Conservation (phyloP, 2,113 vertebrate genomes). For the Eurypyga helias region DNA sequence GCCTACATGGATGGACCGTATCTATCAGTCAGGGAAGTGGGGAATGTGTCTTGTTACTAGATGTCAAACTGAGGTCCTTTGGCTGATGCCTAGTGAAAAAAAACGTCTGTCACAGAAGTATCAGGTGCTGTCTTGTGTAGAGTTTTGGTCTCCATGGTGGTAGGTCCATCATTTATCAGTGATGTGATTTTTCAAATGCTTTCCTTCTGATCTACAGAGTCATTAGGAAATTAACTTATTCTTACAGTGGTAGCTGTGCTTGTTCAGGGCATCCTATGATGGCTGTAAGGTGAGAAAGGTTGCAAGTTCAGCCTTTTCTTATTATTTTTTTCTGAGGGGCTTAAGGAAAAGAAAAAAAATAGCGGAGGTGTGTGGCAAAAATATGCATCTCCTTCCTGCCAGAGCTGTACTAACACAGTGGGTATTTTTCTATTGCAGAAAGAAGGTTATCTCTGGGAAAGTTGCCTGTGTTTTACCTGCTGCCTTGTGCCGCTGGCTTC, state of each 20-base stretch:
- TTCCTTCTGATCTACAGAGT: background rate
- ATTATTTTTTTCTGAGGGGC: background rate
- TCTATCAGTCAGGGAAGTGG: background rate
- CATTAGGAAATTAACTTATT: background rate
- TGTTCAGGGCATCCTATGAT: background rate
- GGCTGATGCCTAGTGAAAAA: background rate
- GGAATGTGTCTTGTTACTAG: background rate
- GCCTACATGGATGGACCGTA: background rate
- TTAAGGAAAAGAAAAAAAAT: background rate
- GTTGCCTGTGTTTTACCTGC: background rate
- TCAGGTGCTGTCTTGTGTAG: background rate
- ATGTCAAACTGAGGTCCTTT: background rate
- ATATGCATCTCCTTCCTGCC: background rate
- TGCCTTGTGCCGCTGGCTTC: background rate
- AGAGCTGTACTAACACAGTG: background rate
- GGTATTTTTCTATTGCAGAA: background rate
- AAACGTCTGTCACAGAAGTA: background rate
- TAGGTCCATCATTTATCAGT: background rate
- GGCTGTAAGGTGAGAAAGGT: background rate
- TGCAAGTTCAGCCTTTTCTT: background rate
- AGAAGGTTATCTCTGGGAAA: background rate
- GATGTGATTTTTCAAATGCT: background rate
- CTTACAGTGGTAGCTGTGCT: background rate
- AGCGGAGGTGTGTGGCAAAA: background rate
- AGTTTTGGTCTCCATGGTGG: background rate